phyloP scores from a whole-genome alignment of 2,888 invertebrate species.

The Schrankia costaestrigalis region DNA sequence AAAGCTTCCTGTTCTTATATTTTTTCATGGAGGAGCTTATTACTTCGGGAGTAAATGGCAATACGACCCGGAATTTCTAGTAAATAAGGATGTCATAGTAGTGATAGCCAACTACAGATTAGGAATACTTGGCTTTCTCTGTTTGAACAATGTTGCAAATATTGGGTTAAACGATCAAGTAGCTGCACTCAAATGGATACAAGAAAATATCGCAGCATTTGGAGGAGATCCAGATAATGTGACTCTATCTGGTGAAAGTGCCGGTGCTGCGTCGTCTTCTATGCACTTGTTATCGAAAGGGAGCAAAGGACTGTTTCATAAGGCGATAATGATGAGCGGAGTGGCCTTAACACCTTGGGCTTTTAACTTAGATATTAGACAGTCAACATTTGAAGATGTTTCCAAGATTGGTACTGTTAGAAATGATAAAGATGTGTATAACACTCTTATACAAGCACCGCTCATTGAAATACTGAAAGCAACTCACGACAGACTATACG shows the following conservation, averaged over 20 bases:
- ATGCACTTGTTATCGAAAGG: constrained; percentile 60
- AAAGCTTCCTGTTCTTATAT: constrained; percentile 62
- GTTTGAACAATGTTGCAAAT: constrained; percentile 60
- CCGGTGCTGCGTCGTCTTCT: constrained; percentile 60
- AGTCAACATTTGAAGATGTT: constrained; percentile 52
- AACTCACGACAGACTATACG: constrained; percentile 50
- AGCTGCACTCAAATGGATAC: constrained; percentile 68
- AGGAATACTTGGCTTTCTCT: constrained; percentile 65
- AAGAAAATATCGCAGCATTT: constrained; percentile 59
- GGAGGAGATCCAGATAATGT: constrained; percentile 73
- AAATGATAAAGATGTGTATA: constrained; percentile 42
- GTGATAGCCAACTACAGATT: constrained; percentile 66
- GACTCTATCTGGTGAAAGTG: constrained; percentile 67
- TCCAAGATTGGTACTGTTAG: constrained; percentile 43
- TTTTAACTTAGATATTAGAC: constrained; percentile 52
- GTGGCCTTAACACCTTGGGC: constrained; percentile 62
- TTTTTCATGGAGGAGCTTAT: constrained; percentile 68
- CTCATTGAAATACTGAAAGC: constrained; percentile 44
- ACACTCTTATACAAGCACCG: constrained; percentile 45
- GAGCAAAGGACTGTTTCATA: constrained; percentile 64
- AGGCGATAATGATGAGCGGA: constrained; percentile 65
- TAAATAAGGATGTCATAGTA: constrained; percentile 55
- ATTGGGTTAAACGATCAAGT: constrained; percentile 68
- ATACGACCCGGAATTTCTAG: constrained; percentile 68
- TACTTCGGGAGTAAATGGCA: constrained; percentile 66